These are phyloP conservation scores for Bellardia bayeri DNA, from an alignment of 2,888 invertebrate genomes.

Conservation along the genomic window DNA sequence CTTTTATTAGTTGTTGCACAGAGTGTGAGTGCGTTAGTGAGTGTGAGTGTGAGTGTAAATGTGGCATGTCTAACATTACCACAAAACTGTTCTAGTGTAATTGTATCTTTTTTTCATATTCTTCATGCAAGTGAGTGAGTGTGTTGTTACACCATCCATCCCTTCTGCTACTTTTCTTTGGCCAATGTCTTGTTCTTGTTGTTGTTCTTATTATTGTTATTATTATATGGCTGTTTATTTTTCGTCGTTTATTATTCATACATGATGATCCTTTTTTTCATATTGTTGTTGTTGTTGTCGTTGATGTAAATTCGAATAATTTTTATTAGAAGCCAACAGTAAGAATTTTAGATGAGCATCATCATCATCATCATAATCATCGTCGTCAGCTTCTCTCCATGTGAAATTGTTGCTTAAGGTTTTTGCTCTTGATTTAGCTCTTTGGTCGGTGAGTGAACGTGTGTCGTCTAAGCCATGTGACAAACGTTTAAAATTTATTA, in stretches of 20 bases:
- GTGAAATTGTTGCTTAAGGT: slow-evolving; percentile 62
- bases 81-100: slow-evolving; percentile 68
- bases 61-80: slow-evolving; percentile 70
- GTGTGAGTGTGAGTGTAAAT: slow-evolving; percentile 69
- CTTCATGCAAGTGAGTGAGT: slow-evolving; percentile 3
- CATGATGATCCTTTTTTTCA: slow-evolving; percentile 49
- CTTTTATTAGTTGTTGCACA: slow-evolving; percentile 50
- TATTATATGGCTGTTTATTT: slow-evolving; percentile 47
- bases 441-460: slow-evolving; percentile 55
- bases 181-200: neutral
- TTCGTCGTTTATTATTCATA: slow-evolving; percentile 53
- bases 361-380: slow-evolving; percentile 8
- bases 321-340: slow-evolving; percentile 78
- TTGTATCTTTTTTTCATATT: slow-evolving; percentile 62
- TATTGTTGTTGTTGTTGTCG: slow-evolving; percentile 18
- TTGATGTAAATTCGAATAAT: slow-evolving; percentile 80
- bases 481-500: slow-evolving; percentile 73
- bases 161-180: neutral
- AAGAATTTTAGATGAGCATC: slow-evolving; percentile 81
- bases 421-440: slow-evolving; percentile 18
- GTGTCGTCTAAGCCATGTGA: slow-evolving; percentile 72
- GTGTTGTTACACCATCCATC: slow-evolving; percentile 15
- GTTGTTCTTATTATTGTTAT: slow-evolving; percentile 51
- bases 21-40: slow-evolving; percentile 8
- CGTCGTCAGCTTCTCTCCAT: neutral